Evolutionary conservation across 2,113 vertebrate species (phyloP), one percentile per base, ranked within the genome.

Genomic region (Dendropsophus ebraccatus): DNA sequence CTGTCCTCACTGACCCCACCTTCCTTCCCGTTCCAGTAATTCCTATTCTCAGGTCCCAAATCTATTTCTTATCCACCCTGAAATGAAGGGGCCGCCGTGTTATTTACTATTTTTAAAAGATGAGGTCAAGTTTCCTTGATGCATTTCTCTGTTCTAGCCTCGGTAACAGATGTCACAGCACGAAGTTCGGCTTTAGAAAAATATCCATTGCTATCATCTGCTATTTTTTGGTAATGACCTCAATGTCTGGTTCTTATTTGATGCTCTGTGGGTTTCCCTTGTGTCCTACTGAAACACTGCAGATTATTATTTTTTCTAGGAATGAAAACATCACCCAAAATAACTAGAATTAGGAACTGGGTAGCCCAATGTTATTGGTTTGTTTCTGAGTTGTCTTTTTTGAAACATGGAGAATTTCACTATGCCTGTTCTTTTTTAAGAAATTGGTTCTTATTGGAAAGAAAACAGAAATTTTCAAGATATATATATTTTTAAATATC

Each of bases 71-170:
- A 41, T 70, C 67, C 32, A 23, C 35, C 32, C 9, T 70, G 67
- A 41, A 70, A 37, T 70, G 35, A 70, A 41, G 32, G 35, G 32
- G 8, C 17, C 4, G 9, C 21, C 1, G 19, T 70, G 21, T 70
- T 70, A 70, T 70, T 70, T 70, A 37, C 67, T 70, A 30, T 37
- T 70, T 70, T 41, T 70, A 30, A 70, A n/a, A 21, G 67, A 70
- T 19, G 23, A 14, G 67, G 35, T 70, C 19, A 70, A 37, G 35
- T 21, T 41, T 70, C 28, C 14, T 32, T 28, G 30, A 67, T 67
- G 14, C 62, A 16, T 67, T 32, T 67, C 30, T 12, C 13, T 12
- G 65, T 70, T 23, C 19, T 9, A 4, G 4, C 9, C 35, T 69
- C 16, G 5, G 21, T 21, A 35, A 35, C 32, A 58, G 56, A 41